Percentiles rank a stretch among this genome's conserved stretches.
Evolutionary conservation across 2,113 vertebrate genomes (phyloP).

Genomic region (Strigops habroptila): DNA sequence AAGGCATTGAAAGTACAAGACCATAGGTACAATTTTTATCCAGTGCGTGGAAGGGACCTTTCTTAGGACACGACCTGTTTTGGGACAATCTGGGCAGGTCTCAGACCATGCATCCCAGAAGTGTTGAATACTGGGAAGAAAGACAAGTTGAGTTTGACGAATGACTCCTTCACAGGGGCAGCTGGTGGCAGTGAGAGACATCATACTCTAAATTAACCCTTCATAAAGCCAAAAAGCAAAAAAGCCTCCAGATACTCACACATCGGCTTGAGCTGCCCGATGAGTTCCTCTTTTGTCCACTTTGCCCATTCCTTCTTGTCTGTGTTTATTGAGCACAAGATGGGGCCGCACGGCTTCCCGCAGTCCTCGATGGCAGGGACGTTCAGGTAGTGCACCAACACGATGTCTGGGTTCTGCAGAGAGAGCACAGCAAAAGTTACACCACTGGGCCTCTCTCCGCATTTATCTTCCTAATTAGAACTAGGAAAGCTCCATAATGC

Average conservation of each 20-base stretch:
- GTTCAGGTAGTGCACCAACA: constrained; percentile 98
- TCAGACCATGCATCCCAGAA: background rate
- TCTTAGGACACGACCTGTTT: background rate
- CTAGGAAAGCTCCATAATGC: background rate
- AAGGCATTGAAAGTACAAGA: background rate
- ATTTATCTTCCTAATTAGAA: background rate
- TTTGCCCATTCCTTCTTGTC: constrained; percentile 99
- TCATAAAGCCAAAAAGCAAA: background rate
- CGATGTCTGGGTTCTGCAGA: constrained; percentile 94
- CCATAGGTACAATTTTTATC: background rate
- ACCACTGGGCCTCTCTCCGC: accelerated
- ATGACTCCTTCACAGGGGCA: background rate
- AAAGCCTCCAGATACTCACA: constrained; percentile 82
- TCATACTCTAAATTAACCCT: background rate
- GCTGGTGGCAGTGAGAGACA: background rate
- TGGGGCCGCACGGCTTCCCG: constrained; percentile 96
- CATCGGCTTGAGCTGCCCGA: constrained; percentile 98
- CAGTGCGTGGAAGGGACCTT: background rate
- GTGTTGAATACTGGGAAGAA: background rate
- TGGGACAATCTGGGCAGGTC: background rate
- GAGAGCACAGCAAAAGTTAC: constrained; percentile 7
- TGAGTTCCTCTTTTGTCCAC: constrained; percentile 98
- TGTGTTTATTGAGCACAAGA: constrained; percentile 98
- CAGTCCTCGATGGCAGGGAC: constrained; percentile 99
- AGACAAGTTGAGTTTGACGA: background rate